These are phyloP conservation scores for Coleophora deauratella DNA, from an alignment of 2,888 invertebrate genomes.

Conservation along the genomic window DNA sequence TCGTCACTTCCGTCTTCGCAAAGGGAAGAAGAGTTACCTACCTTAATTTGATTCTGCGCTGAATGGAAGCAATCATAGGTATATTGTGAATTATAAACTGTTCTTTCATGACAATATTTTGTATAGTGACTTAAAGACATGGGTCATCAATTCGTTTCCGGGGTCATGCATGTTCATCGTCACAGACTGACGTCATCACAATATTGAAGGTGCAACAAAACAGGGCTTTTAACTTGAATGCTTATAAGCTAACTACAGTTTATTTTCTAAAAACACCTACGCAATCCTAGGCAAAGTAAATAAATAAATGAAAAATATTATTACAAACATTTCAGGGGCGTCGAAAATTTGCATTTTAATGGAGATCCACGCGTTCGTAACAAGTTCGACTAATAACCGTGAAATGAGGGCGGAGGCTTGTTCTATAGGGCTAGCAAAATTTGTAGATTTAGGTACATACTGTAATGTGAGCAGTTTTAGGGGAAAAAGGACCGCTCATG, in stretches of 20 bases:
- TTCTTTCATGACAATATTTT: neutral
- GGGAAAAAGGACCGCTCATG: no score
- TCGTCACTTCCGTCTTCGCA: constrained; percentile 32
- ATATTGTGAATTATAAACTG: constrained; percentile 15
- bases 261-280: no score
- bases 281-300: constrained; percentile 21
- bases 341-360: constrained; percentile 72
- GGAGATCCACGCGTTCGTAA: constrained; percentile 66
- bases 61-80: constrained; percentile 30
- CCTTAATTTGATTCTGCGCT: constrained; percentile 29
- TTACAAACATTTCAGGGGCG: constrained; percentile 56
- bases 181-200: no score
- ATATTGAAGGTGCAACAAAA: no score
- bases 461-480: neutral
- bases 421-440: constrained; percentile 11
- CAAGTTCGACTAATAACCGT: constrained; percentile 69
- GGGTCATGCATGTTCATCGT: neutral
- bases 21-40: constrained; percentile 14
- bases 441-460: neutral
- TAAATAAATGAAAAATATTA: constrained; percentile 50
- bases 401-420: constrained; percentile 50
- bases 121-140: no score
- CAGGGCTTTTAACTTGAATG: no score
- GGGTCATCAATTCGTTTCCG: no score
- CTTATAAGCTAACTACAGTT: no score